Evolutionary conservation across 2,797 vertebrate species (phyloP).

Genomic region (Gymnodraco acuticeps): DNA sequence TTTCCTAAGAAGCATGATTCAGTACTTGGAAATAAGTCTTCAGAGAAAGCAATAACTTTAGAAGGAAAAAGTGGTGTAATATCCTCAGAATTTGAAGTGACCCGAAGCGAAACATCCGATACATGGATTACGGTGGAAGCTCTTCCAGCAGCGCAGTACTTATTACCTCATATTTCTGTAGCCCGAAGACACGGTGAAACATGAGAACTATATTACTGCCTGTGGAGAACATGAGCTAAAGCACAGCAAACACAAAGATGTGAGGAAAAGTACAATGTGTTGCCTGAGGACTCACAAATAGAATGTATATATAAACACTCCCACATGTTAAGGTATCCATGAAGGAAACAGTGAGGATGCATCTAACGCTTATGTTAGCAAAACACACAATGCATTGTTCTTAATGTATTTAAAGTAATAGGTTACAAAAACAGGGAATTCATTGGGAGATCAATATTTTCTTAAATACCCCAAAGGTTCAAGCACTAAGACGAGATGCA

Average conservation of each 20-base stretch:
- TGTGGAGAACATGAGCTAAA: constrained; percentile 20
- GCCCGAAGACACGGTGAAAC: constrained; percentile 58
- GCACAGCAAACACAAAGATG: constrained; percentile 22
- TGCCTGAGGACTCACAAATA: constrained; percentile 11
- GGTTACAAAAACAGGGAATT: neutral
- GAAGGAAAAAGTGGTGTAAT: constrained; percentile 23
- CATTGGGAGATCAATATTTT: neutral
- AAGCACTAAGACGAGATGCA: neutral
- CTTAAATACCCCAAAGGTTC: neutral
- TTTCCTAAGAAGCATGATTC: neutral
- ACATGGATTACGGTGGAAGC: constrained; percentile 45
- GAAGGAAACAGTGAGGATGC: constrained; percentile 2
- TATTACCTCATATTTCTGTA: constrained; percentile 62
- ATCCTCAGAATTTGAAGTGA: constrained; percentile 41
- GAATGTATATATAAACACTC: constrained; percentile 34
- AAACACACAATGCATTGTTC: constrained; percentile 4
- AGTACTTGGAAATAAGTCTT: constrained; percentile 8
- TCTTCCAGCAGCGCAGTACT: constrained; percentile 47
- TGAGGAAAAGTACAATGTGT: constrained; percentile 3
- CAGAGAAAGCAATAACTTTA: constrained; percentile 51
- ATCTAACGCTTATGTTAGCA: neutral
- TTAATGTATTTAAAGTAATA: neutral
- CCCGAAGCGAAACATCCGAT: constrained; percentile 53
- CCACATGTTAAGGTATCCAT: constrained; percentile 33
- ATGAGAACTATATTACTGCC: constrained; percentile 31